These are phyloP conservation scores for Ciconia nigra DNA, from an alignment of 2,797 vertebrate species.

Conservation along the genomic window DNA sequence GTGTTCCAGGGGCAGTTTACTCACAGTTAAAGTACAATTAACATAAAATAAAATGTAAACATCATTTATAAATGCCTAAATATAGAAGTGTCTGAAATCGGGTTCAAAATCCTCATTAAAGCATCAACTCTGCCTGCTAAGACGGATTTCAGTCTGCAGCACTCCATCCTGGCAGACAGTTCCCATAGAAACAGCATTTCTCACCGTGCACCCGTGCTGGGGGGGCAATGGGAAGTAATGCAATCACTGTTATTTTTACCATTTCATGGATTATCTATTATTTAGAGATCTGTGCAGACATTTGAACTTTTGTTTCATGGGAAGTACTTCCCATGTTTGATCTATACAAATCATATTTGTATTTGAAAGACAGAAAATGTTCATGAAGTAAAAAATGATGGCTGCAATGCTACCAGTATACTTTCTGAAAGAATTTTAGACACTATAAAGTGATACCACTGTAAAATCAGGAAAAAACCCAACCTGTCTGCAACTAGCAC, in stretches of 20 bases:
- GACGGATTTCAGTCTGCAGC: not conserved
- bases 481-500: not conserved
- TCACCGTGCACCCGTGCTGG: not conserved
- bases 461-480: not conserved
- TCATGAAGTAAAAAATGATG: not conserved
- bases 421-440: not conserved
- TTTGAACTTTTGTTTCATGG: not conserved
- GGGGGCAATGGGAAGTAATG: not conserved
- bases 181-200: slow-evolving; percentile 40
- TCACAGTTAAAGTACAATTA: not conserved
- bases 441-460: not conserved
- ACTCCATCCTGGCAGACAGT: not conserved
- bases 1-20: not conserved
- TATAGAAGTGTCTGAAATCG: not conserved
- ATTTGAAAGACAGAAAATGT: not conserved
- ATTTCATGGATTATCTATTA: not conserved
- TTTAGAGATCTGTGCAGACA: not conserved
- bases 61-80: not conserved
- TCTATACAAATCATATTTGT: not conserved
- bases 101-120: not conserved
- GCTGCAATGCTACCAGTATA: not conserved
- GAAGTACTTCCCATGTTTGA: not conserved
- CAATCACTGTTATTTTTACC: not conserved
- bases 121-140: not conserved
- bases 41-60: not conserved